Base-by-base conservation (phyloP, 2,113 vertebrate species). In the Uropsilus gracilis region DNA sequence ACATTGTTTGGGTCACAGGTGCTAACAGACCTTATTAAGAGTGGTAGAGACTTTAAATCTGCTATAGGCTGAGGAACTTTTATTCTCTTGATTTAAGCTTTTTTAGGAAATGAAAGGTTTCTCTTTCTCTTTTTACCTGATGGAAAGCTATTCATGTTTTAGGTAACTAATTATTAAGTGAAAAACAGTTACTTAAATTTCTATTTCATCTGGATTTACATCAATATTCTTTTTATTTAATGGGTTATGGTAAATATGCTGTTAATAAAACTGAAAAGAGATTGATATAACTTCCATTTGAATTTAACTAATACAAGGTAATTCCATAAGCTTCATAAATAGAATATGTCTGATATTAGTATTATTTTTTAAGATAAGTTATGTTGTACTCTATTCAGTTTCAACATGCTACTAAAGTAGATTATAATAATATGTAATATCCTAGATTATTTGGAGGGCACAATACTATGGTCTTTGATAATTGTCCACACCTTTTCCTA, bases 161-260 rank as follows among this genome's bases (percentile, higher is more conserved):
- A 96, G 48, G 44, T 57, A 73, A 86, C 66, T 80, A 42, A 53
- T 73, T 68, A 72, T 80, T 57, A 88, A 92, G 50, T 66, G 50
- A 39, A 89, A 95, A 80, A 77, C 64, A 63, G 16, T 68, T 39
- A 50, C 20, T 80, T 91, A 75, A 61, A 42, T 82, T 81, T 80
- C 22, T 80, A 5, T 68, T 89, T 96, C 34, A 78, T 5, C 46
- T 78, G 12, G 55, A 37, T 84, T 85, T 89, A 32, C 2, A 24
- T 32, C 34, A 73, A 77, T 63, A 50, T 68, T 72, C n/a, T 82
- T 94, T 84, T 86, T 42, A 91, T 59, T 81, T 77, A 66, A 68
- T 77, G 39, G 8, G 39, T 20, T 76, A 48, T 3, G 48, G 48
- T 71, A 86, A 59, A 82, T 53, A 39, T 3, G 3, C 63, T 57